Percentiles rank a stretch among this genome's conserved stretches.
Evolutionary conservation across 2,888 invertebrate genomes (phyloP).

Genomic region (Ornithoptera priamus): DNA sequence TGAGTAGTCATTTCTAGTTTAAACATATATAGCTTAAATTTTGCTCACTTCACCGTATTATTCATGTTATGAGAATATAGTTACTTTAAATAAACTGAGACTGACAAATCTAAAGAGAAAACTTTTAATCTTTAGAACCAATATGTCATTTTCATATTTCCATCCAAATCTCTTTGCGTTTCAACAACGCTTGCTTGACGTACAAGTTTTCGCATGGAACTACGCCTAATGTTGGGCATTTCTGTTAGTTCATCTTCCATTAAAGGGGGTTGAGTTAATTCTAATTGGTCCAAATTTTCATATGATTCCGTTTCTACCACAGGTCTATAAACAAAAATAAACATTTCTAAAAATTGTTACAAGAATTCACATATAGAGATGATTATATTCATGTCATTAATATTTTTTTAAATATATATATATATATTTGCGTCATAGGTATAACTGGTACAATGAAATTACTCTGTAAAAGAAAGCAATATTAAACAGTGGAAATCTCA

Average conservation of each 20-base stretch:
- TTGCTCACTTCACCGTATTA: no score
- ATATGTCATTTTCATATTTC: conserved; percentile 91
- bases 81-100: no score
- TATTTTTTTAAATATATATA: not conserved
- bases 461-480: no score
- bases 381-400: not conserved
- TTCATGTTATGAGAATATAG: no score
- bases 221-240: conserved; percentile 53
- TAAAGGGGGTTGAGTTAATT: conserved; percentile 60
- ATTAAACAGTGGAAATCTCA: no score
- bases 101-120: not conserved
- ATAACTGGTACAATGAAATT: no score
- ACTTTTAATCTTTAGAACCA: conserved; percentile 83
- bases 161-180: conserved; percentile 88
- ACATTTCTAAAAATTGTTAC: not conserved
- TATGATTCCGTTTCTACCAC: conserved; percentile 81
- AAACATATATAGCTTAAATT: no score
- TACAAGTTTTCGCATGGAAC: conserved; percentile 84
- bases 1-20: no score
- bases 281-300: conserved; percentile 85
- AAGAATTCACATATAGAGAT: not conserved
- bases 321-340: conserved; percentile 65
- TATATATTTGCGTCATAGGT: no score
- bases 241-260: conserved; percentile 53
- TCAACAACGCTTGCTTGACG: conserved; percentile 91